phyloP scores from a whole-genome alignment of 2,888 invertebrate species.

The Epinotia brunnichana region DNA sequence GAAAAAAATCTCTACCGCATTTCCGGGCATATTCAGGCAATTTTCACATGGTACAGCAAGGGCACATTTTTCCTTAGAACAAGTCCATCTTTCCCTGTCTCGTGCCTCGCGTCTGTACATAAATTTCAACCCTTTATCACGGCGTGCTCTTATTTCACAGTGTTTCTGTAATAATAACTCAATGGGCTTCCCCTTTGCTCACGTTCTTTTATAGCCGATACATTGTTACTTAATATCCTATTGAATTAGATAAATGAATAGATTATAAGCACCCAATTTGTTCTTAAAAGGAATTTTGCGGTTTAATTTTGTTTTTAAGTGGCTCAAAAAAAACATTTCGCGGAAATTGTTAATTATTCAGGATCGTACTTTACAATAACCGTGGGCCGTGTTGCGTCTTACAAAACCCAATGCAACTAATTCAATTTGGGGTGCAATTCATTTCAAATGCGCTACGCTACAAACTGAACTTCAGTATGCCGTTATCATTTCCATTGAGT shows the following conservation, averaged over 20 bases:
- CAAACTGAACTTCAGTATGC: no score
- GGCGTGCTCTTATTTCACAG: constrained; percentile 60
- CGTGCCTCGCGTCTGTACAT: constrained; percentile 56
- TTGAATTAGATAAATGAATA: constrained; percentile 11
- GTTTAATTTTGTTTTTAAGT: background rate
- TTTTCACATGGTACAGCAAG: constrained; percentile 39
- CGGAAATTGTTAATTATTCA: no score
- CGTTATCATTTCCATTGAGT: no score
- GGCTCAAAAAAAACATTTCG: background rate
- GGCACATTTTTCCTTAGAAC: constrained; percentile 46
- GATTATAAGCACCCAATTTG: background rate
- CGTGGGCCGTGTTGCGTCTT: no score
- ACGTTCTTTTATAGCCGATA: constrained; percentile 41
- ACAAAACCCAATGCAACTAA: no score
- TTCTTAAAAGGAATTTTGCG: background rate
- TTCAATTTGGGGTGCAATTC: no score
- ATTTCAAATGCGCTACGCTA: no score
- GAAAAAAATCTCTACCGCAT: constrained; percentile 40
- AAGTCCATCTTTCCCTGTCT: constrained; percentile 63
- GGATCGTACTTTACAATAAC: no score
- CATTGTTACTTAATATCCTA: constrained; percentile 37
- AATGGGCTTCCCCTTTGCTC: constrained; percentile 60
- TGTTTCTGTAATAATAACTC: constrained; percentile 65
- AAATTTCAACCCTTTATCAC: constrained; percentile 70
- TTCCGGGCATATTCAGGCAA: constrained; percentile 39